phyloP scores from a whole-genome alignment of 2,797 vertebrate species.

The Lophotriccus pileatus region DNA sequence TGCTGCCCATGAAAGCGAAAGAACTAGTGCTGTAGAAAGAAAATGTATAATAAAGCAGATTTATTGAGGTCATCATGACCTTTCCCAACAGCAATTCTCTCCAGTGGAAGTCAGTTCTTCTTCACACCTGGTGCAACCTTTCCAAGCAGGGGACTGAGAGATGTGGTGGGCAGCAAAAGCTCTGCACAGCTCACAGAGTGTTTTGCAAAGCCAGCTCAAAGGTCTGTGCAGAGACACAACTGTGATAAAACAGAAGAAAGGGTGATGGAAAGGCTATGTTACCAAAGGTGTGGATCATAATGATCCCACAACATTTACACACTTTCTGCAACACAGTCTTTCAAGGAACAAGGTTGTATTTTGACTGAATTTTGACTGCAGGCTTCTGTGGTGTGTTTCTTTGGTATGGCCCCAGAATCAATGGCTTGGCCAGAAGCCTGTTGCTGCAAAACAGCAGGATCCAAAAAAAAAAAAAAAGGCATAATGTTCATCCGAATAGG shows the following conservation, averaged over 20 bases:
- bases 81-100: not conserved
- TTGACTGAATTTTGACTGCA: not conserved
- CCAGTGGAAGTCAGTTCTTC: fast-evolving
- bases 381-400: not conserved
- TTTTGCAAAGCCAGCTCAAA: not conserved
- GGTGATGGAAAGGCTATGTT: not conserved
- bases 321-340: not conserved
- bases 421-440: not conserved
- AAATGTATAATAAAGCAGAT: not conserved
- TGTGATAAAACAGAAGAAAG: conserved; percentile 22
- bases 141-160: not conserved
- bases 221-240: not conserved
- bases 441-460: not conserved
- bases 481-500: not conserved
- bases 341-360: conserved; percentile 1
- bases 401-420: not conserved
- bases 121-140: not conserved
- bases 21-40: not conserved
- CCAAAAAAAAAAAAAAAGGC: not conserved
- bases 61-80: not conserved
- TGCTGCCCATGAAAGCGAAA: not conserved
- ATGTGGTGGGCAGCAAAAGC: not conserved
- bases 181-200: not conserved
- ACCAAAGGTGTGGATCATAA: not conserved
- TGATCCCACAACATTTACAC: not conserved